These are phyloP conservation scores for Esox masquinongy DNA, from an alignment of 2,797 vertebrate genomes.

Conservation along the genomic window DNA sequence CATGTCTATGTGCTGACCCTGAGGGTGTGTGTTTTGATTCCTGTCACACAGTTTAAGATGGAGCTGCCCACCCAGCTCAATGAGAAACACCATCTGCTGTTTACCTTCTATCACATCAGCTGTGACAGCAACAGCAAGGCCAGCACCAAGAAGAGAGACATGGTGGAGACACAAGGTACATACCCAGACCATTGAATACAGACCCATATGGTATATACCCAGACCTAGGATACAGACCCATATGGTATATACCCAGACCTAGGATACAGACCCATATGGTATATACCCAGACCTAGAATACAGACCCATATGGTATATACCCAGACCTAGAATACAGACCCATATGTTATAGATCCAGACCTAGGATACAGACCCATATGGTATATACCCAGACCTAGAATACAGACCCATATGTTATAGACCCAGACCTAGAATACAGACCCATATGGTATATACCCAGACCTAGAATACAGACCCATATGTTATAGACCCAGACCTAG, in stretches of 20 bases:
- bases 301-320: too few relatives aligned
- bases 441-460: too few relatives aligned
- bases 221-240: too few relatives aligned
- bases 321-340: background rate
- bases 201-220: background rate
- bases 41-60: constrained; percentile 87
- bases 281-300: too few relatives aligned
- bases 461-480: too few relatives aligned
- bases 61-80: constrained; percentile 94
- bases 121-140: constrained; percentile 91
- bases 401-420: too few relatives aligned
- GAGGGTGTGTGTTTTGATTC: constrained; percentile 12
- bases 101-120: constrained; percentile 95
- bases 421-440: too few relatives aligned
- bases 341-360: background rate
- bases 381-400: too few relatives aligned
- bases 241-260: too few relatives aligned
- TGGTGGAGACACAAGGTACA: constrained; percentile 90
- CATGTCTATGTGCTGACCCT: background rate
- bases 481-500: background rate
- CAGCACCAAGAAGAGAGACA: constrained; percentile 88
- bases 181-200: background rate
- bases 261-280: too few relatives aligned
- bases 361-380: background rate
- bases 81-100: constrained; percentile 93